Percentiles rank a stretch among this genome's conserved stretches.
Conservation (phyloP, 2,113 vertebrate species). For the Phalacrocorax pelagicus region DNA sequence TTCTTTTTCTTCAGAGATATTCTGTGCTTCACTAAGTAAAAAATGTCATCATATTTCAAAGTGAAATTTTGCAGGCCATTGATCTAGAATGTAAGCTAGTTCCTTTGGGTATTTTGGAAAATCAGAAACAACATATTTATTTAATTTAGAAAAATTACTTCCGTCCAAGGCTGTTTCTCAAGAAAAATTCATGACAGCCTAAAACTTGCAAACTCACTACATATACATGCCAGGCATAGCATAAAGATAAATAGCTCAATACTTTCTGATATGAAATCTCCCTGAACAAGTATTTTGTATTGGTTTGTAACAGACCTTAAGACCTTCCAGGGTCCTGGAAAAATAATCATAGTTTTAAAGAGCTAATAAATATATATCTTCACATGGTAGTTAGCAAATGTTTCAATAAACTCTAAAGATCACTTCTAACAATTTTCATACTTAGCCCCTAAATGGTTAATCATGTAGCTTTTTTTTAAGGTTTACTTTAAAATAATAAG, state of each 20-base stretch:
- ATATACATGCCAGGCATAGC: not conserved
- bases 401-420: not conserved
- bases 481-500: not conserved
- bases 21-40: not conserved
- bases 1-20: not conserved
- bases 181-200: not conserved
- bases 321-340: slow-evolving; percentile 2
- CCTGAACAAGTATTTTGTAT: not conserved
- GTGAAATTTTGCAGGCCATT: slow-evolving; percentile 51
- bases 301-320: not conserved
- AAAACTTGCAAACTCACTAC: not conserved
- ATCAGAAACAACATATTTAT: slow-evolving; percentile 39
- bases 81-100: slow-evolving; percentile 35
- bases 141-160: slow-evolving; percentile 59
- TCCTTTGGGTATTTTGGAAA: slow-evolving; percentile 41
- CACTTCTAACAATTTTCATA: not conserved
- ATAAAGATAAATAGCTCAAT: not conserved
- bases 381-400: not conserved
- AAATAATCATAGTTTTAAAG: slow-evolving; percentile 33
- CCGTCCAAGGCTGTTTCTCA: slow-evolving; percentile 16
- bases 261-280: slow-evolving; percentile 7
- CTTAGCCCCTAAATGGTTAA: not conserved
- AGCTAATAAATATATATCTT: not conserved
- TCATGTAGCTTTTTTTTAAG: not conserved
- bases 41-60: slow-evolving; percentile 30